Percentiles rank a stretch among this genome's conserved stretches.
Conservation (phyloP, 2,888 invertebrate species). For the Chaetogeoica ovagalla region DNA sequence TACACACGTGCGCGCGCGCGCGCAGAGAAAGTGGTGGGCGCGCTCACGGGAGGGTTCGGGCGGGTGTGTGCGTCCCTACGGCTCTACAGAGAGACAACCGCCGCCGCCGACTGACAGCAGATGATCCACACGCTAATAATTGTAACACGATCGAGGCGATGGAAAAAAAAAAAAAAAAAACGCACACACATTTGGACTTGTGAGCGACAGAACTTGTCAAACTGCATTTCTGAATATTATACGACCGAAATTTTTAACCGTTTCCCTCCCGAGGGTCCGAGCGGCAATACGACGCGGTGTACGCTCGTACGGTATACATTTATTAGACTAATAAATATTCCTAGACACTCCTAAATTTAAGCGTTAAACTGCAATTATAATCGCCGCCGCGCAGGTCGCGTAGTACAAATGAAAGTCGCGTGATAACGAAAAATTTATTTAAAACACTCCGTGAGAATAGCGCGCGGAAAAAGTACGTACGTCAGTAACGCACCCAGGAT, state of each 20-base stretch:
- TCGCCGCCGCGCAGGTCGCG: not conserved
- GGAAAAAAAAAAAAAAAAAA: not conserved
- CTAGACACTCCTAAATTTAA: conserved; percentile 37
- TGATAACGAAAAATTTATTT: conserved; percentile 6
- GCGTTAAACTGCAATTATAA: conserved; percentile 34
- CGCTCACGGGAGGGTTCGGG: conserved; percentile 1
- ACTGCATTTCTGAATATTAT: conserved; percentile 44
- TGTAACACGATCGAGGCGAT: conserved; percentile 24
- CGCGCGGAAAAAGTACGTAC: not conserved
- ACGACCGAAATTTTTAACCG: conserved; percentile 37
- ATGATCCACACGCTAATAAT: conserved; percentile 44
- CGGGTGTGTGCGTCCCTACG: conserved; percentile 28
- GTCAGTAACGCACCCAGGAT: too few species aligned
- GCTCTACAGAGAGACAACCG: conserved; percentile 6
- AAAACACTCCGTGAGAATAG: not conserved
- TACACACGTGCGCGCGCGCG: too few species aligned
- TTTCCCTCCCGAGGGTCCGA: conserved; percentile 13
- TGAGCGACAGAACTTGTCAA: conserved; percentile 24
- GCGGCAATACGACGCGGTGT: too few species aligned
- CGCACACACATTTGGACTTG: conserved; percentile 16
- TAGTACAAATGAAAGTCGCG: conserved; percentile 16
- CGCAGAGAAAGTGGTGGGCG: conserved; percentile 48
- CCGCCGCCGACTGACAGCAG: conserved; percentile 8
- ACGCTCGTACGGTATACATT: not conserved
- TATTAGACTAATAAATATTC: conserved; percentile 39